phyloP scores from a whole-genome alignment of 2,113 vertebrate species.

The Brachypodius melanocephalos region DNA sequence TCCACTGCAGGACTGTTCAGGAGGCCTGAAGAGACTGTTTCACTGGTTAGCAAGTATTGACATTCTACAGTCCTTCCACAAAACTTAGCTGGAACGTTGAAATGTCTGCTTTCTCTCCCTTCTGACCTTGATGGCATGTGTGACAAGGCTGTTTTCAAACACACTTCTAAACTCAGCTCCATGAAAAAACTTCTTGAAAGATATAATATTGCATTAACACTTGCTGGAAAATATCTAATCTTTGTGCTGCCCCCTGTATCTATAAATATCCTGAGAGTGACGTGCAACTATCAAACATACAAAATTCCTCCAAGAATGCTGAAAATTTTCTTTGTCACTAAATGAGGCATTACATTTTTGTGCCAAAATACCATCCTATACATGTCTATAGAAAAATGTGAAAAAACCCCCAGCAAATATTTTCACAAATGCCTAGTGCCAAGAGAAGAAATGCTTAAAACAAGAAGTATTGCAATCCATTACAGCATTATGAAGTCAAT shows the following conservation, averaged over 20 bases:
- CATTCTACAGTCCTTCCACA: not conserved
- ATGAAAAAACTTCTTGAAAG: not conserved
- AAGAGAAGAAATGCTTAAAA: not conserved
- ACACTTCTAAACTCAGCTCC: not conserved
- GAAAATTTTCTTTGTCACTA: not conserved
- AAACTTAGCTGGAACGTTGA: not conserved
- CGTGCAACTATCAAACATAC: not conserved
- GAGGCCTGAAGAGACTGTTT: not conserved
- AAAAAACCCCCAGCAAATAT: not conserved
- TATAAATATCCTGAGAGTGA: not conserved
- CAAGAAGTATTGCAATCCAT: not conserved
- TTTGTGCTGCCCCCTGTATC: not conserved
- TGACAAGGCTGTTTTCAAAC: conserved; percentile 24
- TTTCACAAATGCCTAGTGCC: not conserved
- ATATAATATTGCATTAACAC: not conserved
- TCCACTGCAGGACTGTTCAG: not conserved
- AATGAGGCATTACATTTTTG: not conserved
- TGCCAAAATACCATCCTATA: not conserved
- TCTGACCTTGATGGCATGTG: not conserved
- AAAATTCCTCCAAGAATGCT: not conserved
- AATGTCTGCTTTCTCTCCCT: not conserved
- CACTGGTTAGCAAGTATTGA: not conserved
- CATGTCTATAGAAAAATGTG: not conserved
- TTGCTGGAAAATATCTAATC: not conserved
- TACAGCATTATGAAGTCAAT: not conserved